Conservation (phyloP, 2,797 vertebrate genomes). For the Carapus acus region DNA sequence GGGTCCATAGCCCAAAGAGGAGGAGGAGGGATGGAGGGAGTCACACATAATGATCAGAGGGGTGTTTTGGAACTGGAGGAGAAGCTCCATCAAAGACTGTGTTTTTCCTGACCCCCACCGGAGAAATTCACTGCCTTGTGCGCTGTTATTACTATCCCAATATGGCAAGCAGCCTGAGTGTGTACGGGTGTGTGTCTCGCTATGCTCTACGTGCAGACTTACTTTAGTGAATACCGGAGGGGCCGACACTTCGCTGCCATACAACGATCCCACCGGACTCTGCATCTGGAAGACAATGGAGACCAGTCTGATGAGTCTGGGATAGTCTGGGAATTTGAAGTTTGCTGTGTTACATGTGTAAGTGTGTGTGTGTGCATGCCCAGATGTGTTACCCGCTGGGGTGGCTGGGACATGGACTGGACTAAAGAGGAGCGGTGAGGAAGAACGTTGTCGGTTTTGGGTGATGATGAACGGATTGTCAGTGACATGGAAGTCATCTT, state of each 20-base stretch:
- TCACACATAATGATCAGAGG: no score
- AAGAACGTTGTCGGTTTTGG: constrained; percentile 78
- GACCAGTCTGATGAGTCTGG: neutral
- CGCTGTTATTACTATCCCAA: constrained; percentile 48
- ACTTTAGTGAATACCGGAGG: constrained; percentile 89
- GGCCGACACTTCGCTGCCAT: constrained; percentile 67
- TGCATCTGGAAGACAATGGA: constrained; percentile 70
- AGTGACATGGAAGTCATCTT: constrained; percentile 93
- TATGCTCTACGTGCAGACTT: constrained; percentile 11
- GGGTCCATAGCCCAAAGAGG: constrained; percentile 32
- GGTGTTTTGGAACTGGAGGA: constrained; percentile 20
- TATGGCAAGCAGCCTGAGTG: constrained; percentile 20
- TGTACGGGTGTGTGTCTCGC: constrained; percentile 13
- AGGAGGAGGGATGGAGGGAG: no score
- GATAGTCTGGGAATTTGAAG: neutral
- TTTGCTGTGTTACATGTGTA: no score
- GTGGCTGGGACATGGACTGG: constrained; percentile 83
- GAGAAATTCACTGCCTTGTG: constrained; percentile 50
- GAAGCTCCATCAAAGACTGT: constrained; percentile 37
- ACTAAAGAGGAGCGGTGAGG: constrained; percentile 81
- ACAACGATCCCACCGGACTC: constrained; percentile 80
- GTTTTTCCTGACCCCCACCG: constrained; percentile 55
- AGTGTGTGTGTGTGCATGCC: neutral
- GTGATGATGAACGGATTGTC: constrained; percentile 88
- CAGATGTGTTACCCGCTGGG: constrained; percentile 74